phyloP scores from a whole-genome alignment of 2,888 invertebrate genomes.

The Hermaeophaga mercurialis region DNA sequence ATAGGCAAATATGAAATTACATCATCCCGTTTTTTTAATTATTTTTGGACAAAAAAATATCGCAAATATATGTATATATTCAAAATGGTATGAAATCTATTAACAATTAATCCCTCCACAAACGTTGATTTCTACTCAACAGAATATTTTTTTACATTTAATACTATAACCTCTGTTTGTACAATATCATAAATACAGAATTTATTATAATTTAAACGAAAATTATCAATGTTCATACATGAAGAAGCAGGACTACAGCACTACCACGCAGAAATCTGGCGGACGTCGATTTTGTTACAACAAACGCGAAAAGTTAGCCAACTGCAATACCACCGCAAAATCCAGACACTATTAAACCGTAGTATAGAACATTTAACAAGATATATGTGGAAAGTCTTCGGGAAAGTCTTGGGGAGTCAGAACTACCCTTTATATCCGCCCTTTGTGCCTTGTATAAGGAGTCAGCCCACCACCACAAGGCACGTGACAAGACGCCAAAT shows the following conservation, averaged over 20 bases:
- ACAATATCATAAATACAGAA: no score
- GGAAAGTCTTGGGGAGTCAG: slow-evolving; percentile 26
- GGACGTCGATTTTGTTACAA: slow-evolving; percentile 5
- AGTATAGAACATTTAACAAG: slow-evolving; percentile 44
- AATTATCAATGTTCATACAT: slow-evolving; percentile 17
- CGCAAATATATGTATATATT: no score
- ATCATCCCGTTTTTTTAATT: no score
- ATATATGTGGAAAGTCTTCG: slow-evolving; percentile 43
- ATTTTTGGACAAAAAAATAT: no score
- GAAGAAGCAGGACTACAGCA: background rate
- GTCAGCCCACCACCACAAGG: slow-evolving; percentile 24
- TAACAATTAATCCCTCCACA: no score
- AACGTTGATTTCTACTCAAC: no score
- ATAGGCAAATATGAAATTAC: no score
- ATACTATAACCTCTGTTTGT: no score
- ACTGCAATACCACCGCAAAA: slow-evolving; percentile 19
- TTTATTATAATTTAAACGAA: background rate
- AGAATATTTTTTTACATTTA: no score
- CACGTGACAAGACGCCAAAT: slow-evolving; percentile 48
- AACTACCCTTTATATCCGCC: slow-evolving; percentile 3
- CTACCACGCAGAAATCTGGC: slow-evolving; percentile 5
- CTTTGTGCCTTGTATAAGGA: slow-evolving; percentile 20
- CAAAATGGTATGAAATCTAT: no score
- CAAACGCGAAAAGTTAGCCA: slow-evolving; percentile 18
- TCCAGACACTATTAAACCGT: slow-evolving; percentile 29